phyloP scores from a whole-genome alignment of 2,888 invertebrate species.

The Schizaphis graminum region DNA sequence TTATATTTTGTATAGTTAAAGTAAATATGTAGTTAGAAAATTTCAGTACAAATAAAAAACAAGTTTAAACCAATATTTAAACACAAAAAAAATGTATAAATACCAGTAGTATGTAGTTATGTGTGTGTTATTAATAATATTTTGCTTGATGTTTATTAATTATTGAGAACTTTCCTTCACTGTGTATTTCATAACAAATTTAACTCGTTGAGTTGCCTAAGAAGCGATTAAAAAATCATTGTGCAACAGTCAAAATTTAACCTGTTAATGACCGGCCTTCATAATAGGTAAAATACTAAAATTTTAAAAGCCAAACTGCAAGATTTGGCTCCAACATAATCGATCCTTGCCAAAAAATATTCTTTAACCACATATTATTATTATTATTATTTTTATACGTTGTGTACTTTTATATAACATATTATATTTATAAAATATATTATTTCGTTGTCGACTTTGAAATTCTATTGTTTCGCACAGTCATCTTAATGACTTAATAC shows the following conservation, averaged over 20 bases:
- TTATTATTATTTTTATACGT: background rate
- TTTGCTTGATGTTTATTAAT: background rate
- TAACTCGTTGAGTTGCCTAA: background rate
- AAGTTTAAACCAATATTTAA: too few species aligned
- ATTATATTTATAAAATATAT: background rate
- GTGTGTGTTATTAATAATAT: background rate
- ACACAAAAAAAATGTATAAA: background rate
- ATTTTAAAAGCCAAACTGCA: background rate
- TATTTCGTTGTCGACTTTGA: background rate
- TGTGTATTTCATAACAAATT: background rate
- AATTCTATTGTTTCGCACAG: background rate
- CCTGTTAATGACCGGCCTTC: background rate
- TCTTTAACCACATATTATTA: background rate
- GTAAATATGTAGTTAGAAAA: too few species aligned
- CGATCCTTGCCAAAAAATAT: background rate
- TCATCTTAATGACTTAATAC: background rate
- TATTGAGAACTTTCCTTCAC: background rate
- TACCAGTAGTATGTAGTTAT: background rate
- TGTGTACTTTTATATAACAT: background rate
- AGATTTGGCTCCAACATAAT: background rate
- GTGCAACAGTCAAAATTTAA: background rate
- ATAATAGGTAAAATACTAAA: conserved; percentile 5
- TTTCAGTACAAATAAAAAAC: background rate
- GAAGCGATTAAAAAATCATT: background rate
- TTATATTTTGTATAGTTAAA: too few species aligned